Evolutionary conservation across 2,113 vertebrate genomes (phyloP).

Genomic region (Candoia aspera): DNA sequence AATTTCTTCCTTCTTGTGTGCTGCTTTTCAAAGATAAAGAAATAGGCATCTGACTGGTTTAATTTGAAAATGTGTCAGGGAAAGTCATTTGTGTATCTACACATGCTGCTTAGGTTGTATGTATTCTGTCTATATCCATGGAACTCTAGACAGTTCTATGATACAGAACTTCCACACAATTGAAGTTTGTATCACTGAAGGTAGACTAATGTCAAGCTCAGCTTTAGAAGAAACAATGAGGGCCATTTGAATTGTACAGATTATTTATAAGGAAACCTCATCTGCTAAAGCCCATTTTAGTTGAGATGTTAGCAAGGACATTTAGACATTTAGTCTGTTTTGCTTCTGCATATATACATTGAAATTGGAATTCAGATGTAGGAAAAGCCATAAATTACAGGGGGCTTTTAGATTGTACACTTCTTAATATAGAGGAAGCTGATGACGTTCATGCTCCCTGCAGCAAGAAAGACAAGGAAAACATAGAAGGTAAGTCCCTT

Average conservation of each 20-base stretch:
- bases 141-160: background rate
- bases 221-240: constrained; percentile 1
- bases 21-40: background rate
- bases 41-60: background rate
- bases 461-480: background rate
- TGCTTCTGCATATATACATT: background rate
- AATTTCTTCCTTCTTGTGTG: background rate
- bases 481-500: background rate
- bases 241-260: background rate
- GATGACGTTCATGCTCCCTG: background rate
- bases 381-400: background rate
- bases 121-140: constrained; percentile 7
- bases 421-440: background rate
- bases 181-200: constrained; percentile 10
- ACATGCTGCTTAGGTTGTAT: background rate
- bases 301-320: no score
- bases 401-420: background rate
- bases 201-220: constrained; percentile 28
- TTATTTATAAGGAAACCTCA: background rate
- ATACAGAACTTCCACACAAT: background rate
- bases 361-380: background rate
- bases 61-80: background rate
- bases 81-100: background rate
- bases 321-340: background rate
- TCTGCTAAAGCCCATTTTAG: background rate